Evolutionary conservation across 2,888 invertebrate species (phyloP), one percentile per base, ranked within the genome.

Genomic region (Tipula confusa): DNA sequence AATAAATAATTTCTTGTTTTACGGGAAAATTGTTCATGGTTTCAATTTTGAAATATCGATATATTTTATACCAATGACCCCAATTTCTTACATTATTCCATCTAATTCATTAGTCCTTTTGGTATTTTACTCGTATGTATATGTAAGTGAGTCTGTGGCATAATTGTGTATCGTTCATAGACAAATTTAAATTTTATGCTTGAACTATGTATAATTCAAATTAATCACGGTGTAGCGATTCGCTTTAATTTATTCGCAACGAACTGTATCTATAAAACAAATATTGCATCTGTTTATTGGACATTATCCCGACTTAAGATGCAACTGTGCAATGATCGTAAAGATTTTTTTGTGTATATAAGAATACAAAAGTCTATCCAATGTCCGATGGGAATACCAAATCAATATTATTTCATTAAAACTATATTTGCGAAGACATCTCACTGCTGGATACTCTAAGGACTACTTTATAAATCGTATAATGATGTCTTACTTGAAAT

Each of bases 1-100:
- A 24, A 64, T 64, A 64, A 64, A 64, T 64, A 24, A 64, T 64
- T 64, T 64, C 64, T 64, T 64, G 64, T 64, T 64, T 64, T 64
- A 64, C 64, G 64, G 64, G 7, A 9, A 24, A 64, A 64, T 64
- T 64, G 7, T 64, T 64, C 64, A 64, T 64, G 64, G 64, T 64
- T 64, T 64, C 11, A 24, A 64, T 64, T 15, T 64, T 64, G 24
- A 24, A 64, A 64, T 64, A 64, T 64, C 9, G 64, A 64, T 64
- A 15, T 43, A 5, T 43, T 15, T 15, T 15, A 43, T 43, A 15
- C 43, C 6, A 64, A 24, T 64, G 64, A 64, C 64, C 64, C 64
- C 64, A 64, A 64, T 64, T 64, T 64, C 64, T 64, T 64, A 64
- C 24, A 9, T 24, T 64, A 64, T 64, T 64, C 24, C 64, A 18